phyloP scores from a whole-genome alignment of 2,113 vertebrate species.

The Uropsilus gracilis region DNA sequence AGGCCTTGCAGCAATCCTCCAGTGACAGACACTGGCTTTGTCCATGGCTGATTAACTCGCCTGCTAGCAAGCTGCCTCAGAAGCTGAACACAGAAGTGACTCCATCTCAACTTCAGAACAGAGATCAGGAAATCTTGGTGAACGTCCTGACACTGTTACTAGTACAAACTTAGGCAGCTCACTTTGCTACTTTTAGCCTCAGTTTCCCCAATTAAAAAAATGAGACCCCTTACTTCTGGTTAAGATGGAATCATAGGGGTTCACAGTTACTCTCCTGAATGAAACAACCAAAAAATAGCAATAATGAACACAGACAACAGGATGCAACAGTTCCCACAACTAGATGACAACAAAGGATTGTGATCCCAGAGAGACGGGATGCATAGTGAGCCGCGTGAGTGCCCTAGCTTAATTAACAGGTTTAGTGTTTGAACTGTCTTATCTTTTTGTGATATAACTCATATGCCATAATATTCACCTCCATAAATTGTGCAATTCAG shows the following conservation, averaged over 20 bases:
- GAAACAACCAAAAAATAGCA: no score
- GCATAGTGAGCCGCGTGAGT: neutral
- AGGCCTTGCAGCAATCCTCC: neutral
- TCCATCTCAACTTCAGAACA: slow-evolving; percentile 2
- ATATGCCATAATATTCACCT: neutral
- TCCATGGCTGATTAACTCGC: neutral
- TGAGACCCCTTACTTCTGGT: neutral
- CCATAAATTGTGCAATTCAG: neutral
- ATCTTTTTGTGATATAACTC: neutral
- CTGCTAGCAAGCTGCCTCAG: neutral
- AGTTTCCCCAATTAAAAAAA: slow-evolving; percentile 8
- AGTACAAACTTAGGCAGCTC: neutral
- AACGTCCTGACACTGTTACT: neutral
- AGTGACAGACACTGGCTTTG: slow-evolving; percentile 3
- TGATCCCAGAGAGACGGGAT: neutral
- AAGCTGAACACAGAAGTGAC: neutral
- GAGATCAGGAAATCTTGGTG: neutral
- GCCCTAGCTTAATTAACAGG: neutral
- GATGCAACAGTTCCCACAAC: slow-evolving; percentile 34
- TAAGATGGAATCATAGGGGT: no score
- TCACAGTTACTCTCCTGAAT: no score
- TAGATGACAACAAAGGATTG: neutral
- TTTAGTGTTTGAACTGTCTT: no score
- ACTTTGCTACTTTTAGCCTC: neutral
- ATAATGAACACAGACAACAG: neutral